Evolutionary conservation across 2,888 invertebrate species (phyloP).

Genomic region (Eudasyphora cyanicolor): DNA sequence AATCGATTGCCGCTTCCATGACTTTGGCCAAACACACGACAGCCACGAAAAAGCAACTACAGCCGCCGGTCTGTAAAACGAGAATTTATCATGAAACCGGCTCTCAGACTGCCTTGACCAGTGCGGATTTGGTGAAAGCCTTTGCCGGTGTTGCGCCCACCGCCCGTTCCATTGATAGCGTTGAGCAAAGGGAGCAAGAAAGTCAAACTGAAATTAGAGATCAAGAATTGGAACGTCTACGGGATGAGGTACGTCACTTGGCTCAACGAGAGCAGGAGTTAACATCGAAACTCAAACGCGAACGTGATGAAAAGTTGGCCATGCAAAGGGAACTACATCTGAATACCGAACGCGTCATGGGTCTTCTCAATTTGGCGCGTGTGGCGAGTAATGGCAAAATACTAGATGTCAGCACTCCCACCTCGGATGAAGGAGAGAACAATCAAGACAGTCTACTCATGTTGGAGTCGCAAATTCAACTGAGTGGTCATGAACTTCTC

Average conservation of each 20-base stretch:
- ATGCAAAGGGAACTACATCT: conserved; percentile 87
- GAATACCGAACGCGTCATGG: conserved; percentile 87
- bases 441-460: conserved; percentile 89
- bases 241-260: conserved; percentile 82
- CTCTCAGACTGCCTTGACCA: conserved; percentile 88
- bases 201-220: conserved; percentile 86
- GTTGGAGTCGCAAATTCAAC: conserved; percentile 87
- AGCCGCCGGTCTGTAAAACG: conserved; percentile 80
- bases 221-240: conserved; percentile 83
- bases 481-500: conserved; percentile 87
- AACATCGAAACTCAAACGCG: conserved; percentile 84
- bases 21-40: conserved; percentile 56
- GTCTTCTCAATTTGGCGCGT: conserved; percentile 81
- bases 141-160: conserved; percentile 82
- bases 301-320: conserved; percentile 87
- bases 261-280: conserved; percentile 84
- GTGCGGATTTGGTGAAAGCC: conserved; percentile 86
- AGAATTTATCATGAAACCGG: conserved; percentile 90
- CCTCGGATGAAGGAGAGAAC: conserved; percentile 76
- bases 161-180: conserved; percentile 77
- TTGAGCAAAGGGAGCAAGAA: conserved; percentile 82
- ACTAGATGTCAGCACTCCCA: conserved; percentile 75
- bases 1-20: conserved; percentile 56
- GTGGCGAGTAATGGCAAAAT: conserved; percentile 69
- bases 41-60: conserved; percentile 69